Evolutionary conservation across 2,113 vertebrate genomes (phyloP), one percentile per base, ranked within the genome.

Genomic region (Parotia lawesii): DNA sequence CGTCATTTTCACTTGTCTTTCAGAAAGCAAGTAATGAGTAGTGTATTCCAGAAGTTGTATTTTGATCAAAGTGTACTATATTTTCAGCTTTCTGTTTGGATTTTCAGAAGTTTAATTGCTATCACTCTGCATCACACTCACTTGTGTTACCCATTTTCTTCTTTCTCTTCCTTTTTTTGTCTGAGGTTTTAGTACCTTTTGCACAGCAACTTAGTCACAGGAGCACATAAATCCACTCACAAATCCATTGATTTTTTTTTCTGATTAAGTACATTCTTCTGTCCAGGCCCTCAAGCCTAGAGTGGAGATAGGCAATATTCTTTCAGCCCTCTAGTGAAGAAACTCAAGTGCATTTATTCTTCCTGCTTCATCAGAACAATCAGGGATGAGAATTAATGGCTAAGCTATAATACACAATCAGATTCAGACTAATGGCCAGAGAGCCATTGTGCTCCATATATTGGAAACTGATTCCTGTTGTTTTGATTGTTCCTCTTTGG

Each of bases 41-140:
- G 11, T 24, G 4, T 48, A 44, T 67, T 24, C 31, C 50, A 77
- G 58, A 95, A 95, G 57, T 40, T 88, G 33, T 90, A 91, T 90
- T 95, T 88, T 88, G 57, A 87, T 89, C 48, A 53, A 76, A 78
- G 66, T 56, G 22, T 44, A 42, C 29, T 87, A 6, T 85, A 57
- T 75, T 93, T 96, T 89, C 50, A 88, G 20, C 53, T 91, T 94
- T 61, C 47, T 85, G n/a, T 88, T 82, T 64, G 31, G 35, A 77
- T 84, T 66, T 84, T 88, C 24, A 58, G 33, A 80, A 66, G 19
- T 54, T 45, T 61, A 73, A 45, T 62, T 67, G 6, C 28, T 71
- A 8, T 35, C 22, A 40, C 28, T 88, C 28, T 64, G 50, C 42
- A 45, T 70, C 2, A 21, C 25, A 19, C 17, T 79, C 71, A 58